A percentile compares a stretch with the other conserved stretches of the same genome.
Evolutionary conservation across 2,797 vertebrate species (phyloP).

Genomic region (Takifugu ocellatus): DNA sequence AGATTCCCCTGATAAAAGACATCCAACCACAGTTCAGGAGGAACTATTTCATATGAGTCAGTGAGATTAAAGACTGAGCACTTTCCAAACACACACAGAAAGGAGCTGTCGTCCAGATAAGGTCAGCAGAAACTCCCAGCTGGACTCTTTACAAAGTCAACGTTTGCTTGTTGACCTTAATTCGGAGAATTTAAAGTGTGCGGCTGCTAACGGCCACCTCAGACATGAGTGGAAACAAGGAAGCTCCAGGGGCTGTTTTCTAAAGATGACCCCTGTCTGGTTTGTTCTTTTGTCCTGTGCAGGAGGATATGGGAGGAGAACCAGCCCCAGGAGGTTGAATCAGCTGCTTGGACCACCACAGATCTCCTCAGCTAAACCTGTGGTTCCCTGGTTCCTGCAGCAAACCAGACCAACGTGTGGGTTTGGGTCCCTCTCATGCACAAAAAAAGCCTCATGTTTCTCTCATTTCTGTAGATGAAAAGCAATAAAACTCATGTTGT

Average conservation of each 20-base stretch:
- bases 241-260: constrained; percentile 19
- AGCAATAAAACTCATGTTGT: too few species aligned
- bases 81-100: constrained; percentile 3
- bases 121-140: constrained; percentile 16
- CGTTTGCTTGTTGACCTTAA: constrained; percentile 36
- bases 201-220: background rate
- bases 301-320: constrained; percentile 1
- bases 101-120: constrained; percentile 5
- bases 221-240: constrained; percentile 2
- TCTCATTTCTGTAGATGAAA: too few species aligned
- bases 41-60: too few species aligned
- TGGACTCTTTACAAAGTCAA: constrained; percentile 10
- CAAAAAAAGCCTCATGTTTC: too few species aligned
- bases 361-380: background rate
- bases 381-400: too few species aligned
- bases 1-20: too few species aligned
- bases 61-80: too few species aligned
- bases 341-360: constrained; percentile 4
- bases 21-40: too few species aligned
- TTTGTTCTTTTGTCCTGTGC: constrained; percentile 17
- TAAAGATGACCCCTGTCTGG: constrained; percentile 20
- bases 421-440: too few species aligned
- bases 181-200: constrained; percentile 18
- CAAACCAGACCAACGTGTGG: too few species aligned
- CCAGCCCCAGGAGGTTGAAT: constrained; percentile 1